Evolutionary conservation across 1,140 invertebrate species (phyloP).

Genomic region (Scaptodrosophila lebanonensis): DNA sequence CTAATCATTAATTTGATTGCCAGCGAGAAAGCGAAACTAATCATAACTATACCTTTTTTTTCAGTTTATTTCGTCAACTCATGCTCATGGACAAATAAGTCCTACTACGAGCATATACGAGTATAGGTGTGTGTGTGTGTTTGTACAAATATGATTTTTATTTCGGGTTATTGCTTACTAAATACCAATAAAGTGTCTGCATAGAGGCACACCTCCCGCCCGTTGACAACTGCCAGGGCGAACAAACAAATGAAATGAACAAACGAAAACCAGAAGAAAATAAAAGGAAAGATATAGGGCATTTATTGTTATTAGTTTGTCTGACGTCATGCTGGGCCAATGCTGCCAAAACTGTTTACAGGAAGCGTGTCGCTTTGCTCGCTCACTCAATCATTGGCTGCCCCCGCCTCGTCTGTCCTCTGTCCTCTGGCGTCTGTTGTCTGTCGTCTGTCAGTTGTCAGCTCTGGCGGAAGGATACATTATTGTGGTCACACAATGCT

Average conservation of each 20-base stretch:
- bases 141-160: too few relatives aligned
- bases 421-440: conserved; percentile 23
- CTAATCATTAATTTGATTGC: conserved; percentile 46
- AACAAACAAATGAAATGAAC: conserved; percentile 12
- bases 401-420: neutral
- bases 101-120: too few relatives aligned
- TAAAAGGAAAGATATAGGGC: too few relatives aligned
- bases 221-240: conserved; percentile 1
- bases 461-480: conserved; percentile 37
- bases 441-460: neutral
- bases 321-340: too few relatives aligned
- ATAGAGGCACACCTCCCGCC: too few relatives aligned
- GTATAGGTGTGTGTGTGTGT: too few relatives aligned
- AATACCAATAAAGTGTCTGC: too few relatives aligned
- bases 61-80: too few relatives aligned
- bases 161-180: too few relatives aligned
- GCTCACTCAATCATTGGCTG: neutral
- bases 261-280: conserved; percentile 2
- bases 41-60: conserved; percentile 25
- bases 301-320: too few relatives aligned
- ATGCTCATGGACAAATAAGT: too few relatives aligned
- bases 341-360: conserved; percentile 26
- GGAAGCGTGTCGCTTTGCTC: conserved; percentile 26
- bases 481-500: too few relatives aligned
- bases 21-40: conserved; percentile 28